A percentile compares a stretch with the other conserved stretches of the same genome.
Conservation (phyloP, 2,797 vertebrate species). For the Rhodeus uyekii region DNA sequence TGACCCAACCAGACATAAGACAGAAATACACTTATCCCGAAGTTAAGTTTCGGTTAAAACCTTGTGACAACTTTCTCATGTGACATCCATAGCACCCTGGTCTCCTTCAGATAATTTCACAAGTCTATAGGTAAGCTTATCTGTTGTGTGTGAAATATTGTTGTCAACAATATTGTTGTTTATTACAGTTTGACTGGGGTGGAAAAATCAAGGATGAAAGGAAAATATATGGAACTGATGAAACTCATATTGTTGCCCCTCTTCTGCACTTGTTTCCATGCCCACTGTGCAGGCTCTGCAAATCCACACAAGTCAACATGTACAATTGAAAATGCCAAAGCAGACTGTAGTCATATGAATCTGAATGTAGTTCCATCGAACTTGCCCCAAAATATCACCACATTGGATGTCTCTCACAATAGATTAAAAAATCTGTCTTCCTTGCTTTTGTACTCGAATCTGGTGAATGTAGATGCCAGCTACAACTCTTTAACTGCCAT, state of each 20-base stretch:
- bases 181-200: background rate
- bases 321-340: constrained; percentile 66
- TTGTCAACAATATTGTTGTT: background rate
- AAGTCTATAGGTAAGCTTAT: background rate
- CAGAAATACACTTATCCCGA: background rate
- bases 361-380: constrained; percentile 80
- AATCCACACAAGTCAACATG: constrained; percentile 68
- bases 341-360: constrained; percentile 90
- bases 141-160: background rate
- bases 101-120: background rate
- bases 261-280: constrained; percentile 14
- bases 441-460: constrained; percentile 76
- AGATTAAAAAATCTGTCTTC: constrained; percentile 73
- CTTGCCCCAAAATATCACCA: constrained; percentile 83
- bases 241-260: constrained; percentile 14
- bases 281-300: background rate
- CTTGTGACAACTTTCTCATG: background rate
- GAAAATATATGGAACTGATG: constrained; percentile 26
- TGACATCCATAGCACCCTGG: background rate
- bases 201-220: background rate
- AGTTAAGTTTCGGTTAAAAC: background rate
- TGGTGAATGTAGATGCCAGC: constrained; percentile 77
- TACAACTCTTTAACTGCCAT: constrained; percentile 84
- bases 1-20: background rate
- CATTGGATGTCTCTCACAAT: constrained; percentile 91